Evolutionary conservation across 2,113 vertebrate species (phyloP).

Genomic region (Oriolus oriolus): DNA sequence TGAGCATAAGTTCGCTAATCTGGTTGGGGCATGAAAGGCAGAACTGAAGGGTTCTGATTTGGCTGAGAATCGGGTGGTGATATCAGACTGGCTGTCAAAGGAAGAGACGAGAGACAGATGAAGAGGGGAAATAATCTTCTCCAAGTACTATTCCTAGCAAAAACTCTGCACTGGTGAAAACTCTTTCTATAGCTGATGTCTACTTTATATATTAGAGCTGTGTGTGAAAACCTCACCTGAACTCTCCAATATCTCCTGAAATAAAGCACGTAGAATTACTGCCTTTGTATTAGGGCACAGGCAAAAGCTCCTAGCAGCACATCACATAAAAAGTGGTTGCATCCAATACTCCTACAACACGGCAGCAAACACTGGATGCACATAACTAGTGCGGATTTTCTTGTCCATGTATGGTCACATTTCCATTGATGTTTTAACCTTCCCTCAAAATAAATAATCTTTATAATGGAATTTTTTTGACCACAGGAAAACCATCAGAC

Average conservation of each 20-base stretch:
- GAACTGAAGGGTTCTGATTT: neutral
- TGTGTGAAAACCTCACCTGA: neutral
- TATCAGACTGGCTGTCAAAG: neutral
- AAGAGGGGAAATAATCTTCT: neutral
- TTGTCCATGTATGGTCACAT: neutral
- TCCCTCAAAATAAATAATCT: neutral
- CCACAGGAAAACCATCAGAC: neutral
- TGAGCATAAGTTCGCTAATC: neutral
- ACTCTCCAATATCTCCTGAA: neutral
- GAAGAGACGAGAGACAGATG: neutral
- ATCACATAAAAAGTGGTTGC: neutral
- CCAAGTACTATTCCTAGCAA: neutral
- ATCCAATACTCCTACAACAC: neutral
- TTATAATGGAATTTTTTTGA: neutral
- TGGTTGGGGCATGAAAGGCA: neutral
- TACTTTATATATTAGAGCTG: neutral
- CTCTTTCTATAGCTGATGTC: neutral
- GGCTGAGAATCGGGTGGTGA: accelerated
- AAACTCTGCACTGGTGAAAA: neutral
- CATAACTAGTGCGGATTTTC: neutral
- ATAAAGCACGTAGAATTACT: neutral
- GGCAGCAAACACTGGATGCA: neutral
- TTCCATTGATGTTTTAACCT: neutral
- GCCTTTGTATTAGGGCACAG: neutral
- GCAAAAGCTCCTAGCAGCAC: neutral